Conservation (phyloP, 92 coral and sea anemone genomes). For the Zoanthus sociatus region DNA sequence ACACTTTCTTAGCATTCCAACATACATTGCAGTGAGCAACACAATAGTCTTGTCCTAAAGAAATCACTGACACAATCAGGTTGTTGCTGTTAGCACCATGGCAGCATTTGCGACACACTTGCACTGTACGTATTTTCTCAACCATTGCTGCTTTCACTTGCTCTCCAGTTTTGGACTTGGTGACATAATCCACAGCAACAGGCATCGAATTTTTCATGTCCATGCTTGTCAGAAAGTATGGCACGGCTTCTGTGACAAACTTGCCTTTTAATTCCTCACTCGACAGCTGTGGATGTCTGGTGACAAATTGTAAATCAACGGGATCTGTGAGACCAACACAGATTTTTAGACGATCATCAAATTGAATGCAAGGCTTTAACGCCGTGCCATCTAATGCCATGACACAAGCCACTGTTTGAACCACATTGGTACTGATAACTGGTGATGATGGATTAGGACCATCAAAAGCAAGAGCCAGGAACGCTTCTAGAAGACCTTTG, state of each 20-base stretch:
- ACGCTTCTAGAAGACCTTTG: not conserved
- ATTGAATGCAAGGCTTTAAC: not conserved
- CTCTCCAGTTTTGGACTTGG: constrained; percentile 30
- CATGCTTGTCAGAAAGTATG: constrained; percentile 23
- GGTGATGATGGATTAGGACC: not conserved
- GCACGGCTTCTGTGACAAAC: constrained; percentile 24
- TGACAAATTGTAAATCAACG: not conserved
- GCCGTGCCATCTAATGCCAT: not conserved
- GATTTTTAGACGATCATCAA: not conserved
- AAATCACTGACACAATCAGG: constrained; percentile 20
- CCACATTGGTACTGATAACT: not conserved
- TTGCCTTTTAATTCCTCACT: not conserved
- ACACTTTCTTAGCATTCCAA: no score
- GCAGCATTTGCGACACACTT: no score
- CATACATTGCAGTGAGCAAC: not conserved
- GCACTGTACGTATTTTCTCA: no score
- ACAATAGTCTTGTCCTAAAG: constrained; percentile 2
- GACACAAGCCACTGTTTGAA: not conserved
- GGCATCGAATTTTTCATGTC: constrained; percentile 33
- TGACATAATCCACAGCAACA: constrained; percentile 34
- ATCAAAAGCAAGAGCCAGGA: not conserved
- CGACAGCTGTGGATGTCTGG: not conserved
- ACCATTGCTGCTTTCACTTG: not conserved
- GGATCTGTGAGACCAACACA: not conserved
- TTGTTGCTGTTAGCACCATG: not conserved